These are phyloP conservation scores for Hirtodrosophila duncani DNA, from an alignment of 2,888 invertebrate species.

Conservation along the genomic window DNA sequence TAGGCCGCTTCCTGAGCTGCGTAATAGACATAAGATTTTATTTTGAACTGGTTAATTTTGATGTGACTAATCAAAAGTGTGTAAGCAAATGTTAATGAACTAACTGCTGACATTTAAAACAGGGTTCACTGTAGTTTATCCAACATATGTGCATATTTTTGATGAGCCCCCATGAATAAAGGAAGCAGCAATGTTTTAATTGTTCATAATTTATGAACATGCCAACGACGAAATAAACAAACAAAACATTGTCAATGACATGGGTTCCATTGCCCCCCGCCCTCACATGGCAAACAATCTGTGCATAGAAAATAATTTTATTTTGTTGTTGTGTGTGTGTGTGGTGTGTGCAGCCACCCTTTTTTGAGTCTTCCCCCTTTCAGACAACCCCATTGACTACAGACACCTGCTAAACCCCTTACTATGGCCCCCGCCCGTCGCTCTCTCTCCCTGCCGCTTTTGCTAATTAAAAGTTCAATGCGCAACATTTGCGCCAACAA, in stretches of 20 bases:
- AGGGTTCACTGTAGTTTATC: slow-evolving; percentile 10
- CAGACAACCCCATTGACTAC: no score
- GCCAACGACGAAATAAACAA: slow-evolving; percentile 22
- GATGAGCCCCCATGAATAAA: slow-evolving; percentile 20
- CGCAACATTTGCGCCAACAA: slow-evolving; percentile 54
- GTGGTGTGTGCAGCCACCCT: not conserved
- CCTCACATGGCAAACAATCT: slow-evolving; percentile 37
- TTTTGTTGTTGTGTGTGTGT: no score
- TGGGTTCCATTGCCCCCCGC: not conserved
- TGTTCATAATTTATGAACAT: slow-evolving; percentile 55
- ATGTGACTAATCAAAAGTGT: no score
- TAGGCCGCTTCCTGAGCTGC: no score
- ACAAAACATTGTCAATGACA: slow-evolving; percentile 47
- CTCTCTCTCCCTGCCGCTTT: slow-evolving; percentile 26
- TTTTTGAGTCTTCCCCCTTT: no score
- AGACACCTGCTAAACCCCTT: slow-evolving; percentile 24
- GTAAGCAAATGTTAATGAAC: no score
- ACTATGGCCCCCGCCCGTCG: slow-evolving; percentile 7
- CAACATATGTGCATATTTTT: slow-evolving; percentile 40
- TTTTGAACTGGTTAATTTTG: no score
- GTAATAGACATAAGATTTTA: no score
- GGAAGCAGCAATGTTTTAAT: slow-evolving; percentile 29
- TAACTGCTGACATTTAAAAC: no score
- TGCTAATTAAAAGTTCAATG: slow-evolving; percentile 69
- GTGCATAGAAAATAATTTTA: slow-evolving; percentile 50